These are phyloP conservation scores for Xenopus borealis DNA, from an alignment of 2,113 vertebrate species.

Conservation along the genomic window DNA sequence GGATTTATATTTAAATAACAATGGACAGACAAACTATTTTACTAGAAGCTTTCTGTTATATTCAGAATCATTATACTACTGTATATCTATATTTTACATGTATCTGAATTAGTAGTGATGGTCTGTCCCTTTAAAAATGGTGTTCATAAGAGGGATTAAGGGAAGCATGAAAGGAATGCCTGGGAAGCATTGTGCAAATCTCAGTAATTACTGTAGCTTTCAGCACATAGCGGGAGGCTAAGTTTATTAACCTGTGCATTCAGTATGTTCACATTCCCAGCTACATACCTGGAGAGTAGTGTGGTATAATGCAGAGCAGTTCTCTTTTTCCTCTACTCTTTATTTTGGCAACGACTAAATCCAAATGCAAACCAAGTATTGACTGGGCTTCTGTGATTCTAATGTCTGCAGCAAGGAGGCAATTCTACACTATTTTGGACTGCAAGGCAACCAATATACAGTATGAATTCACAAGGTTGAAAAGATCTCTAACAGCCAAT, in stretches of 20 bases:
- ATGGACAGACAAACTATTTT: no score
- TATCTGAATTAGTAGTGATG: neutral
- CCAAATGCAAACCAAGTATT: no score
- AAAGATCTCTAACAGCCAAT: no score
- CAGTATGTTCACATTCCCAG: constrained; percentile 27
- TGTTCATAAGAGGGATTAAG: constrained; percentile 24
- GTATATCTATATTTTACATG: neutral
- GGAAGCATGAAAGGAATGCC: constrained; percentile 41
- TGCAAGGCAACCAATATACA: no score
- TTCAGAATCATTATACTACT: neutral
- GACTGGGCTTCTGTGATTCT: no score
- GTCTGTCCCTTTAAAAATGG: constrained; percentile 27
- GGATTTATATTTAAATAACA: no score
- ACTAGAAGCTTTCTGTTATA: no score
- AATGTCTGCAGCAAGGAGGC: no score
- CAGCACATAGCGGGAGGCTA: constrained; percentile 36
- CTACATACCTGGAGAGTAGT: constrained; percentile 34
- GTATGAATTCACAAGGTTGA: no score
- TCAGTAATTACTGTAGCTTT: constrained; percentile 41
- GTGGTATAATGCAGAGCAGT: constrained; percentile 12
- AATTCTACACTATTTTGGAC: no score
- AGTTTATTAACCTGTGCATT: constrained; percentile 39
- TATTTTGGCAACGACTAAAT: no score
- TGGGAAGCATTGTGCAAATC: constrained; percentile 43
- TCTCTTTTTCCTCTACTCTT: neutral